Percentiles rank a stretch among this genome's conserved stretches.
phyloP scores from a whole-genome alignment of 2,888 invertebrate species.

The Amiota mariae region DNA sequence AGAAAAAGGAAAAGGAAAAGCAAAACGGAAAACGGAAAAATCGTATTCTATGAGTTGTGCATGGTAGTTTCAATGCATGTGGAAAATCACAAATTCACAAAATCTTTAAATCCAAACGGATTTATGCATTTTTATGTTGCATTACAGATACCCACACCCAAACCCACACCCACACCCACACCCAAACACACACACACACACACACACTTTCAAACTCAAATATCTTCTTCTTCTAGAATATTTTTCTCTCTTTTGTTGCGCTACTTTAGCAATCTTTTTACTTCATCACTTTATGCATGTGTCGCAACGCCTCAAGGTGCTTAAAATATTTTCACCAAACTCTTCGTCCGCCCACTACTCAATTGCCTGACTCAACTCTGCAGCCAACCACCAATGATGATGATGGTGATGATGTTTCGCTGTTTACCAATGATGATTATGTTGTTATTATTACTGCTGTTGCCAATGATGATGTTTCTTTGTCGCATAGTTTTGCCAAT shows the following conservation, averaged over 20 bases:
- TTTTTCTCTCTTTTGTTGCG: too few species aligned
- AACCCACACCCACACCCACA: neutral
- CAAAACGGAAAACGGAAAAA: neutral
- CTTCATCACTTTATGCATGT: neutral
- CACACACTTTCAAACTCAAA: neutral
- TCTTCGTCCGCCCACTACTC: neutral
- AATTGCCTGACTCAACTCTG: neutral
- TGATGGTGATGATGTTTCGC: neutral
- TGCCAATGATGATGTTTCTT: constrained; percentile 11
- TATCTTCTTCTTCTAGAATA: neutral
- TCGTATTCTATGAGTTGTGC: neutral
- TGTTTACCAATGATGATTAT: neutral
- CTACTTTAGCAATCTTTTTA: neutral
- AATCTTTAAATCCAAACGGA: constrained; percentile 63
- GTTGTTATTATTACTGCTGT: neutral
- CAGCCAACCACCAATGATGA: neutral
- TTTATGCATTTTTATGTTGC: constrained; percentile 64
- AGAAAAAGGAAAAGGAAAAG: neutral
- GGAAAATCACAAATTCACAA: constrained; percentile 64
- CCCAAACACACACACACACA: neutral
- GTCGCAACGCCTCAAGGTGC: constrained; percentile 26
- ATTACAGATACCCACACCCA: constrained; percentile 53
- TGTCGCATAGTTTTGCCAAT: constrained; percentile 16
- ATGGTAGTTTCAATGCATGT: constrained; percentile 45
- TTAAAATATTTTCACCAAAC: neutral